Conservation (phyloP, 2,797 vertebrate genomes). For the Aselliscus stoliczkanus region DNA sequence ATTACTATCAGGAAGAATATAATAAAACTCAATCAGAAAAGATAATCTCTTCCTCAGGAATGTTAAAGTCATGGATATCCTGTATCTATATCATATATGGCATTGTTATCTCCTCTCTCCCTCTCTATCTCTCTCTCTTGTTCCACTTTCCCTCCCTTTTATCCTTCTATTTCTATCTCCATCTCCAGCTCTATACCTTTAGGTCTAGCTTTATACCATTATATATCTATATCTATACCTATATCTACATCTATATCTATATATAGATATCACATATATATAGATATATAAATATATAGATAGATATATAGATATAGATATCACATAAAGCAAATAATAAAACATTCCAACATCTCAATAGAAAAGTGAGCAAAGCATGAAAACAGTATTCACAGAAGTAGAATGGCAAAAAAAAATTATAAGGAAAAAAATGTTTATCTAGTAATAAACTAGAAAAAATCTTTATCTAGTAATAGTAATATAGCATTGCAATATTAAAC, state of each 20-base stretch:
- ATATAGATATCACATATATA: too few relatives aligned
- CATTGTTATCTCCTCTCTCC: neutral
- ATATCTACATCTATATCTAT: neutral
- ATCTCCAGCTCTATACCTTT: neutral
- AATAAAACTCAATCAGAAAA: neutral
- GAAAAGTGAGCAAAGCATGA: neutral
- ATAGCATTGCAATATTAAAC: neutral
- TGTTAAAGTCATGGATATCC: neutral
- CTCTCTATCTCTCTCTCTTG: neutral
- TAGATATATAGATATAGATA: neutral
- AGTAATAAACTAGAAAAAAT: too few relatives aligned
- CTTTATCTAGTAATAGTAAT: neutral
- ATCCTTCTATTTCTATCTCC: neutral
- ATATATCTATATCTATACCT: neutral
- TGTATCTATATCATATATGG: neutral
- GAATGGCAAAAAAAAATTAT: too few relatives aligned
- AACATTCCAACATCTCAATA: neutral
- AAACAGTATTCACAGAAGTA: neutral
- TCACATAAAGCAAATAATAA: neutral
- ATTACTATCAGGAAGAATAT: neutral
- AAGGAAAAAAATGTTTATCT: neutral
- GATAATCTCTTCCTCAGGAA: neutral
- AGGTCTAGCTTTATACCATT: neutral
- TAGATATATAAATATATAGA: too few relatives aligned
- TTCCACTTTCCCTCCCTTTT: neutral